Base-by-base conservation (phyloP, 2,113 vertebrate species). In the Laticauda colubrina region DNA sequence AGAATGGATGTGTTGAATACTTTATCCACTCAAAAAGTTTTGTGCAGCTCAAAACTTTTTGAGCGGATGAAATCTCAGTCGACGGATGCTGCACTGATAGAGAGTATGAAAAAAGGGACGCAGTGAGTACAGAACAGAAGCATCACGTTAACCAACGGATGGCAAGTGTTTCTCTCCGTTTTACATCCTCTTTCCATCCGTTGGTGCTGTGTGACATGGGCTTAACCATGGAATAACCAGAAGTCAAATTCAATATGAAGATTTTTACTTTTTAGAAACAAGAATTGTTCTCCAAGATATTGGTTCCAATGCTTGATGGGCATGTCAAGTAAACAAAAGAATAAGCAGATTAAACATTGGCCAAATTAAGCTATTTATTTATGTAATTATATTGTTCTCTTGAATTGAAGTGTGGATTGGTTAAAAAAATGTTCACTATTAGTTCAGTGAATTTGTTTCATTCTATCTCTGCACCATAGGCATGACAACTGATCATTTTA, bases 401-500 rank as follows among this genome's bases (percentile, higher is more conserved):
- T 87, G 15, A 4, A 6, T 39, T 61, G 39, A 51, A 59, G n/a
- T 59, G 29, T 4, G 43, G 55, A 43, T 20, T 26, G 23, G 18
- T 15, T 64, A 53, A 5, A 90, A 56, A 59, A 75, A 48, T 1
- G 24, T 34, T 11, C 23, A 8, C n/a, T 87, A 81, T 91, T 26
- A 81, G 51, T 39, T 91, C 34, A 91, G 86, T 48, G 34, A 56
- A 81, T 88, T 53, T 59, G 53, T 85, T 88, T 89, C 81, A 59
- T 89, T 89, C 21, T 48, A 59, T 53, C 69, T 75, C 43, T 85
- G 90, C 64, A 89, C 39, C 85, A 48, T 7, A 91, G 12, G 55
- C 34, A 56, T 92, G 93, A 95, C 69, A 96, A 94, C 14, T 89
- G n/a, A 93, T 91, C 88, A 89, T 34, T 85, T 85, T 54, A 43